These are phyloP conservation scores for Sebastes hopkinsi DNA, from an alignment of 2,797 vertebrate genomes.

Conservation along the genomic window DNA sequence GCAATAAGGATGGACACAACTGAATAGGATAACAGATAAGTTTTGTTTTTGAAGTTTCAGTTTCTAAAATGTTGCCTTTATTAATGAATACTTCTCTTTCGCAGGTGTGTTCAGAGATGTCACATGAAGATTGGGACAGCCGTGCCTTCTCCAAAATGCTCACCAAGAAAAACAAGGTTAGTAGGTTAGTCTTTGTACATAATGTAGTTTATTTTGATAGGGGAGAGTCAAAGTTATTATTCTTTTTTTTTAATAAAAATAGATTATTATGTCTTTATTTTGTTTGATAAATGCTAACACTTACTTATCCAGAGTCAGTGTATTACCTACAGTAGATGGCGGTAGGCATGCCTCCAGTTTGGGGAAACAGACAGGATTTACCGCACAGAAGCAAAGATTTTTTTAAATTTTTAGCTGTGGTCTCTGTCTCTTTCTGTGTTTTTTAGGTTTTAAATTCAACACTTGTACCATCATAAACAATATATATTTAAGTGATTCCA, in stretches of 20 bases:
- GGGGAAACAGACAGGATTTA: too few relatives aligned
- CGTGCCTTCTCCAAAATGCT: not conserved
- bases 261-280: not conserved
- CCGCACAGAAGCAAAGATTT: too few relatives aligned
- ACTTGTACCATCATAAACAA: too few relatives aligned
- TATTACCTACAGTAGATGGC: too few relatives aligned
- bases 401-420: too few relatives aligned
- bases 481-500: not conserved
- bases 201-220: not conserved
- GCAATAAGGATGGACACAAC: not conserved
- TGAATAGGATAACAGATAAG: not conserved
- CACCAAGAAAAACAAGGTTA: constrained; percentile 64
- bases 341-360: too few relatives aligned
- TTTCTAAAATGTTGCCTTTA: not conserved
- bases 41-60: not conserved
- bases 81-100: not conserved
- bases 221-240: not conserved
- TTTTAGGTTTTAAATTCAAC: too few relatives aligned
- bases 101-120: rapidly evolving
- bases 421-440: too few relatives aligned
- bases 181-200: not conserved
- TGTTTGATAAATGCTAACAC: not conserved
- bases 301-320: too few relatives aligned
- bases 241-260: too few relatives aligned
- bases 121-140: rapidly evolving